Percentiles rank a stretch among this genome's conserved stretches.
Conservation (phyloP, 2,113 vertebrate genomes). For the Epinephelus lanceolatus region DNA sequence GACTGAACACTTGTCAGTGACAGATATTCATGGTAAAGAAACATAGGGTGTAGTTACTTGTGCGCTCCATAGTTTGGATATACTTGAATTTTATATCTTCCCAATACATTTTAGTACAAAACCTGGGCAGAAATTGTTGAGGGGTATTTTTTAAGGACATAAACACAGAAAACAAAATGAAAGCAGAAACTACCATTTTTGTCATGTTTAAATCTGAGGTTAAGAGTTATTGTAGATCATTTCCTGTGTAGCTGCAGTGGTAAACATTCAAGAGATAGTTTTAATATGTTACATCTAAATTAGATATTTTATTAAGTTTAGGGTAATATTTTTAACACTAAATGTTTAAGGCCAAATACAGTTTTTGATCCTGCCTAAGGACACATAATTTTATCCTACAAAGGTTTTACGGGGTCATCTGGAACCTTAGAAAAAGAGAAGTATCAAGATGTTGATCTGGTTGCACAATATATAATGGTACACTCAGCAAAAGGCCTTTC, state of each 20-base stretch:
- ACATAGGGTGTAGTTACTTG: background rate
- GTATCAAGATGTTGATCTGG: background rate
- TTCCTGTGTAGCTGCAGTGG: background rate
- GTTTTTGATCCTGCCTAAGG: no score
- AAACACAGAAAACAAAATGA: background rate
- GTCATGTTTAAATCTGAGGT: background rate
- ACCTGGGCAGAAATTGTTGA: background rate
- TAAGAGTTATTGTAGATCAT: background rate
- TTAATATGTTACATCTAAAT: background rate
- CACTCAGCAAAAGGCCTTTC: background rate
- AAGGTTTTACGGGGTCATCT: background rate
- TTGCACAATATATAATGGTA: background rate
- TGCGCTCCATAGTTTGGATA: background rate
- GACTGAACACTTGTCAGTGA: background rate
- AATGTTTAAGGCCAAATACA: background rate
- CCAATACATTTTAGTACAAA: background rate
- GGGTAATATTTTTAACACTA: background rate
- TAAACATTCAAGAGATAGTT: background rate
- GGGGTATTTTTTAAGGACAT: background rate
- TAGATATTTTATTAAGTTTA: background rate
- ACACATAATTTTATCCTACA: background rate
- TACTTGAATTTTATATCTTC: background rate
- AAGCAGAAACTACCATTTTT: background rate
- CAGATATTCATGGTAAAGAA: background rate
- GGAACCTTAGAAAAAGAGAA: background rate